These are phyloP conservation scores for Cantharis rustica DNA, from an alignment of 2,888 invertebrate genomes.

Conservation along the genomic window DNA sequence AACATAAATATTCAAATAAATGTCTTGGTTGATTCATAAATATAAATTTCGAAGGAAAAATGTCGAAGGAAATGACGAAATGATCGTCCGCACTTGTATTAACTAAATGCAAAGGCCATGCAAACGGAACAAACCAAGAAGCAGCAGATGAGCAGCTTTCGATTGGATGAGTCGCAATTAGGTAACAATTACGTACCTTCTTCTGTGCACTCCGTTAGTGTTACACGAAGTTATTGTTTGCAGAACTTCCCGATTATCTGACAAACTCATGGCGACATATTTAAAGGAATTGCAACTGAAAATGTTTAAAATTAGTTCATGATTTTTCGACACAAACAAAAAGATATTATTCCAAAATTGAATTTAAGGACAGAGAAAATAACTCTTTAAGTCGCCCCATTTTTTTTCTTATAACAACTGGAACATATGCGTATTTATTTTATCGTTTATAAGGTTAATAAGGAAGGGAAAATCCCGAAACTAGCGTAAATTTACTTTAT, in stretches of 20 bases:
- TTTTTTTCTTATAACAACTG: not conserved
- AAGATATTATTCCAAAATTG: not conserved
- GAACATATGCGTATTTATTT: slow-evolving; percentile 33
- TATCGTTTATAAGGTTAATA: slow-evolving; percentile 33
- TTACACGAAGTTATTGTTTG: slow-evolving; percentile 53
- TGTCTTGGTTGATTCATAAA: slow-evolving; percentile 33
- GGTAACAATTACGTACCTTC: slow-evolving; percentile 26
- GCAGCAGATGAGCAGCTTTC: not conserved
- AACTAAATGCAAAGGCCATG: not conserved
- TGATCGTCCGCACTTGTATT: not conserved
- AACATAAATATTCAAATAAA: slow-evolving; percentile 32
- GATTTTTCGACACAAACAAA: not conserved
- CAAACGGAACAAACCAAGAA: not conserved
- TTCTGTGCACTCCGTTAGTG: slow-evolving; percentile 27
- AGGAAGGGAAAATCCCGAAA: slow-evolving; percentile 28
- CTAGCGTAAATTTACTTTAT: slow-evolving; percentile 30
- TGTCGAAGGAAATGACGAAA: not conserved
- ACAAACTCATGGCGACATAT: slow-evolving; percentile 38
- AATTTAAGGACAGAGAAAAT: not conserved
- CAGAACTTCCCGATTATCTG: slow-evolving; percentile 52
- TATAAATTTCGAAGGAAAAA: slow-evolving; percentile 4
- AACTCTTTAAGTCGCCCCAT: not conserved
- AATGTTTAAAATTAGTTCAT: not conserved
- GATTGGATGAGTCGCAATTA: no score
- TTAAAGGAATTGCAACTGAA: not conserved